Evolutionary conservation across 2,888 invertebrate genomes (phyloP).

Genomic region (Acrobasis consociella): DNA sequence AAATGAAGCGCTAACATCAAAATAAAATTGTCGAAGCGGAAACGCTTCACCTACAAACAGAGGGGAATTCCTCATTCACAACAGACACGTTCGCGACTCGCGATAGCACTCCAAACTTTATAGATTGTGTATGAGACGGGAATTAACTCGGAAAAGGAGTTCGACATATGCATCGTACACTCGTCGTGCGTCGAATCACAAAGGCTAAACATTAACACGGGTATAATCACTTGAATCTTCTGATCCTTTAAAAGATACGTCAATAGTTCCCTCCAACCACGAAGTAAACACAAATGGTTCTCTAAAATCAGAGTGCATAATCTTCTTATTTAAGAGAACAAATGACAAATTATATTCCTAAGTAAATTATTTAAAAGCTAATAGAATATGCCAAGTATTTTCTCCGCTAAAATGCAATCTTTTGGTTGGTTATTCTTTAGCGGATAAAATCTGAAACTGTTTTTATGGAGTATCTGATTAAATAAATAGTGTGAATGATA

Average conservation of each 20-base stretch:
- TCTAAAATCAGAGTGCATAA: too few relatives aligned
- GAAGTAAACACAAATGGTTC: too few relatives aligned
- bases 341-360: too few relatives aligned
- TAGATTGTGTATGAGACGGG: constrained; percentile 71
- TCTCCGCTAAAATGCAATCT: too few relatives aligned
- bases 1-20: background rate
- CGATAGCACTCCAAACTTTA: constrained; percentile 60
- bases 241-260: background rate
- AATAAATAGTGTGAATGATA: too few relatives aligned
- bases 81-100: constrained; percentile 17
- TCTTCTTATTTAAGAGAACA: too few relatives aligned
- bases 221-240: background rate
- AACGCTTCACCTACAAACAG: constrained; percentile 16
- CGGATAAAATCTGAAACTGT: too few relatives aligned
- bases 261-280: too few relatives aligned
- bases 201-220: constrained; percentile 74
- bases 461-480: too few relatives aligned
- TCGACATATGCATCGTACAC: constrained; percentile 62
- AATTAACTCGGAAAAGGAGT: constrained; percentile 77
- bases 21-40: background rate
- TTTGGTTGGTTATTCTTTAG: too few relatives aligned
- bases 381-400: too few relatives aligned
- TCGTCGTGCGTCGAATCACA: constrained; percentile 62
- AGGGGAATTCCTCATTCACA: constrained; percentile 20
- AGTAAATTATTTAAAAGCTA: too few relatives aligned